A percentile compares a stretch with the other conserved stretches of the same genome.
These are phyloP conservation scores for Eilema depressum DNA, from an alignment of 2,888 invertebrate species.

Conservation along the genomic window DNA sequence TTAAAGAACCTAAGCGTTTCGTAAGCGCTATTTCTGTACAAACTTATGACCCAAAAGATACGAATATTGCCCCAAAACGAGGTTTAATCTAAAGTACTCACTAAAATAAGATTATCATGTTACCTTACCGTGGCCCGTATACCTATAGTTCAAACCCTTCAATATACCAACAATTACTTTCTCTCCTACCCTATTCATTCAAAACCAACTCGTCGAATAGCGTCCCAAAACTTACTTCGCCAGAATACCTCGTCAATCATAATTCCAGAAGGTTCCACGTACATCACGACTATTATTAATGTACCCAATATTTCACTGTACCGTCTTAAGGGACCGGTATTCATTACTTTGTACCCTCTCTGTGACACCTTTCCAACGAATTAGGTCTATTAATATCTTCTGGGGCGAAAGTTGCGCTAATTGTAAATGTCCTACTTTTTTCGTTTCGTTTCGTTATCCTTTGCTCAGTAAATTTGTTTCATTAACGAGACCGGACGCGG, in stretches of 20 bases:
- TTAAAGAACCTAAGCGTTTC: too few species aligned
- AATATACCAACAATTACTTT: neutral
- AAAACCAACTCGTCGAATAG: neutral
- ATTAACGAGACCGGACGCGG: constrained; percentile 2
- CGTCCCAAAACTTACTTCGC: neutral
- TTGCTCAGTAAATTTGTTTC: constrained; percentile 8
- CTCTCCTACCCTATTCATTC: neutral
- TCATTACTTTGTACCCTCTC: constrained; percentile 20
- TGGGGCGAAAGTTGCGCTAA: constrained; percentile 13
- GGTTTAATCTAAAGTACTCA: neutral
- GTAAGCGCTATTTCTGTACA: too few species aligned
- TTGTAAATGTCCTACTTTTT: constrained; percentile 27
- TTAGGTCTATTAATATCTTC: constrained; percentile 38
- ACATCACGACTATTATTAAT: constrained; percentile 17
- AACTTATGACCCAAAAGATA: neutral
- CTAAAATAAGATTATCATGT: neutral
- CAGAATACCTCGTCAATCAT: constrained; percentile 13
- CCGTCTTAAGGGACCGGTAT: constrained; percentile 22
- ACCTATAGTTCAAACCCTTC: neutral
- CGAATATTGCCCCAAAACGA: neutral
- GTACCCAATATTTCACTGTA: constrained; percentile 32
- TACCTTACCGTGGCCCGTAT: neutral
- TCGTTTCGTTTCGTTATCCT: constrained; percentile 7
- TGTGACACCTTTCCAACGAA: constrained; percentile 33
- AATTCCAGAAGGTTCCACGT: neutral